phyloP scores from a whole-genome alignment of 2,113 vertebrate species.

The Hoplias malabaricus region DNA sequence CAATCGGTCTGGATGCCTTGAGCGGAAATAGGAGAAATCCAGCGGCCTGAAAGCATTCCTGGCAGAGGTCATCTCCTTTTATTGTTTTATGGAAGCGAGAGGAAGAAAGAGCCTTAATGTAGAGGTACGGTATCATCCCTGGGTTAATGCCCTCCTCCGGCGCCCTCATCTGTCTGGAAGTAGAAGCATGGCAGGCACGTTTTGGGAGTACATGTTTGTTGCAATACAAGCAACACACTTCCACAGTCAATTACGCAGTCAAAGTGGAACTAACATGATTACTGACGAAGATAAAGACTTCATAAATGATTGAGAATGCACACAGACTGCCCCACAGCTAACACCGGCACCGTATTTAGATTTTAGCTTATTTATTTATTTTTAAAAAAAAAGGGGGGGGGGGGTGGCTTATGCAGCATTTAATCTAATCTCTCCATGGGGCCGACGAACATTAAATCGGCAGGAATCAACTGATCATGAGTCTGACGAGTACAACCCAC shows the following conservation, averaged over 20 bases:
- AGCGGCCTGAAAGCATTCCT: slow-evolving; percentile 24
- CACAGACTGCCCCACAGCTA: neutral
- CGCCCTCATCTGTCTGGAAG: neutral
- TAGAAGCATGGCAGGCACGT: neutral
- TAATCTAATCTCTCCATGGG: neutral
- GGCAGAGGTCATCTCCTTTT: slow-evolving; percentile 58
- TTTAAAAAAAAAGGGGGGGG: neutral
- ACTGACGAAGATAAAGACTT: slow-evolving; percentile 5
- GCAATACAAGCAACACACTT: slow-evolving; percentile 21
- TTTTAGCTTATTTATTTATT: neutral
- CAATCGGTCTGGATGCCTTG: slow-evolving; percentile 51
- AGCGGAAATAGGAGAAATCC: slow-evolving; percentile 33
- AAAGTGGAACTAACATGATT: slow-evolving; percentile 48
- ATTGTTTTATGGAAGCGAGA: slow-evolving; percentile 63
- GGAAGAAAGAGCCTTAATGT: slow-evolving; percentile 58
- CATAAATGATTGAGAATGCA: slow-evolving; percentile 25
- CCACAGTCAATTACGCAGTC: slow-evolving; percentile 40
- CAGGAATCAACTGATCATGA: neutral
- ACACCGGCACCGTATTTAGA: neutral
- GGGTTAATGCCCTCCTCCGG: slow-evolving; percentile 47
- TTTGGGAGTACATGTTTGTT: neutral
- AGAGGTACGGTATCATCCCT: slow-evolving; percentile 29
- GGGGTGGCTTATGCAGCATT: neutral
- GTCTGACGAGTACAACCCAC: neutral
- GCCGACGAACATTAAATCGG: neutral